A percentile compares a stretch with the other conserved stretches of the same genome.
Evolutionary conservation across 2,113 vertebrate species (phyloP).

Genomic region (Cheilinus undulatus): DNA sequence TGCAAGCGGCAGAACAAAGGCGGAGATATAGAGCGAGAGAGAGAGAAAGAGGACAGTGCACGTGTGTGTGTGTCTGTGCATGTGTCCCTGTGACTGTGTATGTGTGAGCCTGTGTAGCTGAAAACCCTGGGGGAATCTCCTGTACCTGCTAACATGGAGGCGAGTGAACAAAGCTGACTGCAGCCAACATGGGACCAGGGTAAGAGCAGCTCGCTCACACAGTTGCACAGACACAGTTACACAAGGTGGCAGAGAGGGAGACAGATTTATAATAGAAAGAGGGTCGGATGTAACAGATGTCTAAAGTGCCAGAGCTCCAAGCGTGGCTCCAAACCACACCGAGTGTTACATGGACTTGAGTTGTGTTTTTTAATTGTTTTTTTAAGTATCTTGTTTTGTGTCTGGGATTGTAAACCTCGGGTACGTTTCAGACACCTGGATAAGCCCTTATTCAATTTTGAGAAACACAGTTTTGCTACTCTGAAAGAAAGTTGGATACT

Average conservation of each 20-base stretch:
- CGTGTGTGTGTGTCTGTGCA: constrained; percentile 50
- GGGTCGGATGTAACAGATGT: constrained; percentile 53
- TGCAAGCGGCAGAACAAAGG: constrained; percentile 59
- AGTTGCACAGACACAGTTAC: constrained; percentile 20
- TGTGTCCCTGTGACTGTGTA: constrained; percentile 29
- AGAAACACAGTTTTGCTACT: too few relatives aligned
- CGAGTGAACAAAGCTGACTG: constrained; percentile 63
- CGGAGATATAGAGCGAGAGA: constrained; percentile 7
- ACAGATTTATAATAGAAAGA: constrained; percentile 26
- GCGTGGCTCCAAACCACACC: constrained; percentile 61
- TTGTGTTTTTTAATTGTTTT: too few relatives aligned
- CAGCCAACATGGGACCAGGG: constrained; percentile 43
- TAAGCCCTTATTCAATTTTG: too few relatives aligned
- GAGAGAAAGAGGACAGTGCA: constrained; percentile 26
- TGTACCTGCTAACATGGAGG: constrained; percentile 72
- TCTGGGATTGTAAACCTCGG: too few relatives aligned
- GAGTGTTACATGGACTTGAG: too few relatives aligned
- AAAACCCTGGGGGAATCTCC: constrained; percentile 39
- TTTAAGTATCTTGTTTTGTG: too few relatives aligned
- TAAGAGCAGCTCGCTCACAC: constrained; percentile 21
- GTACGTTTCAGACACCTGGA: too few relatives aligned
- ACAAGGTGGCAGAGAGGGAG: constrained; percentile 26
- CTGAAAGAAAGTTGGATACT: too few relatives aligned
- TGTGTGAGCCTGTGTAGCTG: constrained; percentile 23
- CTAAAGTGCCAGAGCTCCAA: constrained; percentile 49